Base-by-base conservation (phyloP, 2,797 vertebrate genomes). In the Macropus fuliginosus region DNA sequence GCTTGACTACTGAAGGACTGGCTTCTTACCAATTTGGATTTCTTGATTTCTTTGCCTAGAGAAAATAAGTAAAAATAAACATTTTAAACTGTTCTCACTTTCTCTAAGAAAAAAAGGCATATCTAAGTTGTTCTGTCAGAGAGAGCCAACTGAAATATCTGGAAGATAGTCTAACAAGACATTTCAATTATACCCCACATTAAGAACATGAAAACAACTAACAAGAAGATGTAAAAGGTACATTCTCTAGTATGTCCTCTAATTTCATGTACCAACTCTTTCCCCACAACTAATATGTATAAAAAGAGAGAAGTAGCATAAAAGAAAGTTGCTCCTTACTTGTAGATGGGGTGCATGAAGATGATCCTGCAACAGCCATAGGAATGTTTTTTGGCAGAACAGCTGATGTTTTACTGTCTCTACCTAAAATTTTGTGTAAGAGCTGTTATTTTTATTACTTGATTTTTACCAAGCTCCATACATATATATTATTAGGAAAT, bases 1-100 rank as follows among this genome's bases (percentile, higher is more conserved):
- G 99, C 99, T 98, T 99, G 99, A 98, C 99, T 99, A 98, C 99
- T 99, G 98, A 99, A 99, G 87, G 99, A 99, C 46, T 99, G 99
- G 98, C 99, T 99, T 97, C 99, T 99, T 91, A 99, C 99, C 98
- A 99, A 98, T 98, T 99, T 99, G 94, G 99, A 99, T 98, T 99
- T 99, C 98, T 99, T 99, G 97, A 99, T 99, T 98, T 99, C 99
- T 98, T 99, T 99, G 98, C 99, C 99, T 99, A 97, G 93, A 98
- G 98, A 92, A 92, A 66, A 57, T 4, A 98, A 98, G 66, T 55
- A 97, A 92, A 98, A 95, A 98, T 66, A 92, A 94, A 50, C 34
- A 46, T 87, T 81, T 81, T 87, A 95, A 97, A 96, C 94, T 10
- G 46, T 18, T 46, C 59, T 1, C 54, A 55, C 16, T 55, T 31